Percentiles rank a stretch among this genome's conserved stretches.
Evolutionary conservation across 2,113 vertebrate species (phyloP).

Genomic region (Promerops cafer): DNA sequence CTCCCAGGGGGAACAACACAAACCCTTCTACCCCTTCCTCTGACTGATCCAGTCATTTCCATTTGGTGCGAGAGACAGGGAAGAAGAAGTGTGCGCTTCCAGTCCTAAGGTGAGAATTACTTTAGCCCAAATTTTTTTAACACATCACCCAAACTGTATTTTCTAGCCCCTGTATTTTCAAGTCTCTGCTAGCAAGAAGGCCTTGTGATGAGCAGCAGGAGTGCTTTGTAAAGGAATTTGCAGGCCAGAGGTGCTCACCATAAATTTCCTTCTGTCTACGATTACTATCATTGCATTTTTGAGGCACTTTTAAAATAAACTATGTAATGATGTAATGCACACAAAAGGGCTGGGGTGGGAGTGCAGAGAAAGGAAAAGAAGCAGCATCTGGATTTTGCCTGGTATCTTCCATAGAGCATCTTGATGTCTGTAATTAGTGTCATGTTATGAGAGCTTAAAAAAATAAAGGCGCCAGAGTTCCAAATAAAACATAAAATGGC

Average conservation of each 20-base stretch:
- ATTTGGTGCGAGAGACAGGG: neutral
- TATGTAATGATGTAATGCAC: conserved; percentile 82
- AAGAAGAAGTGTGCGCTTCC: neutral
- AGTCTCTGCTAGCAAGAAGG: conserved; percentile 75
- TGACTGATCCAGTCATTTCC: neutral
- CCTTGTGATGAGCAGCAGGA: conserved; percentile 74
- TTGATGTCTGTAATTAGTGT: conserved; percentile 98
- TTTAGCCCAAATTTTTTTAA: conserved; percentile 57
- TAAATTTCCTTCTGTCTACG: conserved; percentile 85
- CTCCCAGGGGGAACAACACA: neutral
- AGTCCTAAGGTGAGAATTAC: conserved; percentile 18
- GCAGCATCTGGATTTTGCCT: conserved; percentile 77
- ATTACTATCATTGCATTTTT: conserved; percentile 90
- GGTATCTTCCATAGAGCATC: conserved; percentile 85
- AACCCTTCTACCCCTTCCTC: neutral
- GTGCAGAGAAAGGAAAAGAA: conserved; percentile 69
- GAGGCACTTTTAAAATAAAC: conserved; percentile 91
- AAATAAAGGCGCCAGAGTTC: conserved; percentile 88
- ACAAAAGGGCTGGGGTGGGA: conserved; percentile 56
- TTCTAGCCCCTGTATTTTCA: conserved; percentile 59
- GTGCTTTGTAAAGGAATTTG: conserved; percentile 79
- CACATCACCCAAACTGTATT: conserved; percentile 35
- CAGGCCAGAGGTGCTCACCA: conserved; percentile 70
- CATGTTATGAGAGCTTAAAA: conserved; percentile 87
- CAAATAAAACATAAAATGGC: conserved; percentile 97